These are phyloP conservation scores for Zaprionus bogoriensis DNA, from an alignment of 2,888 invertebrate species.

Conservation along the genomic window DNA sequence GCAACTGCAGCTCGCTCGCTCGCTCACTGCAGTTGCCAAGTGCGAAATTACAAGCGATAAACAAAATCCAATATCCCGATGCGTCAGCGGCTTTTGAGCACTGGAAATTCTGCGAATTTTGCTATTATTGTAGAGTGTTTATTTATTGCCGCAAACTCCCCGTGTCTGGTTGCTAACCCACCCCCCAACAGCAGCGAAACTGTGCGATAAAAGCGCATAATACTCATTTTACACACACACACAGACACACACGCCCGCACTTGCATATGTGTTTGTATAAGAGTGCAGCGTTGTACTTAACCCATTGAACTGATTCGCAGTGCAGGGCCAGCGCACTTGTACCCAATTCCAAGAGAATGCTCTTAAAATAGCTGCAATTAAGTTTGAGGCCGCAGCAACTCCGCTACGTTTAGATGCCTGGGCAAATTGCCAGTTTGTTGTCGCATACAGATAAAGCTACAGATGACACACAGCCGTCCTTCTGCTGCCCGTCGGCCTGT, in stretches of 20 bases:
- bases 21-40: not conserved
- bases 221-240: not conserved
- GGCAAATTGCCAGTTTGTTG: constrained; percentile 33
- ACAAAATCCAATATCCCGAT: not conserved
- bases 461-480: not conserved
- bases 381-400: constrained; percentile 22
- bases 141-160: not conserved
- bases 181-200: not conserved
- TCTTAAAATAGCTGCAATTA: constrained; percentile 28
- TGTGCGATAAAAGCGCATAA: not conserved
- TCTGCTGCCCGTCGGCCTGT: too few relatives aligned
- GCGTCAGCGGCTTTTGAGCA: constrained; percentile 19
- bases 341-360: constrained; percentile 7
- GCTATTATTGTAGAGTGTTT: not conserved
- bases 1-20: not conserved
- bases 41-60: not conserved
- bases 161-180: not conserved
- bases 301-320: constrained; percentile 34
- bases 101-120: constrained; percentile 5
- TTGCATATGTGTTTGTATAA: not conserved
- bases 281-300: constrained; percentile 23
- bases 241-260: not conserved
- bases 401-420: constrained; percentile 26
- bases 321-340: constrained; percentile 30
- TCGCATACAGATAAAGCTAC: not conserved